phyloP scores from a whole-genome alignment of 2,888 invertebrate genomes.

The Pseudolycoriella hygida region DNA sequence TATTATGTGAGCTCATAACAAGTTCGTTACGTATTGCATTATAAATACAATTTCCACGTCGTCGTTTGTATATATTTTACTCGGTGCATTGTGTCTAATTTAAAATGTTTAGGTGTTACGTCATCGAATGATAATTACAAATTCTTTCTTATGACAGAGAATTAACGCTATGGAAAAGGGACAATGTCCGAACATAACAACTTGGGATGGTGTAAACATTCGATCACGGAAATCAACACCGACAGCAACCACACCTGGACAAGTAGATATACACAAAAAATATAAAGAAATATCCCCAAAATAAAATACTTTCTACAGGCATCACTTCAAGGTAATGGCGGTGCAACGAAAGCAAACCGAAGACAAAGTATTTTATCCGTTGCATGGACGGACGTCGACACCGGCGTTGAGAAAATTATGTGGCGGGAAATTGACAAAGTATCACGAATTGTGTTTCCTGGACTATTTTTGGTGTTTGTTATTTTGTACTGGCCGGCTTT shows the following conservation, averaged over 20 bases:
- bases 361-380: conserved; percentile 33
- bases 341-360: conserved; percentile 25
- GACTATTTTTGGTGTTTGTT: conserved; percentile 58
- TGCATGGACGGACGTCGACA: conserved; percentile 46
- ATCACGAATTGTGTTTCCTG: conserved; percentile 59
- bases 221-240: conserved; percentile 38
- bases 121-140: too few species aligned
- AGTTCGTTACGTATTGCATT: too few species aligned
- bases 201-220: conserved; percentile 45
- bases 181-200: conserved; percentile 44
- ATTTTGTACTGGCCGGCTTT: conserved; percentile 65
- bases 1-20: too few species aligned
- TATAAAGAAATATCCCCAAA: too few species aligned
- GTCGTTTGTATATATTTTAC: too few species aligned
- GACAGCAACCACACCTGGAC: conserved; percentile 29
- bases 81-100: too few species aligned
- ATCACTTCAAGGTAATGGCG: conserved; percentile 29
- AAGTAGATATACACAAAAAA: conserved; percentile 18
- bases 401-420: conserved; percentile 52
- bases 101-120: too few species aligned
- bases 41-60: too few species aligned
- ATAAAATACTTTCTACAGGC: conserved; percentile 15
- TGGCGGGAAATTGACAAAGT: conserved; percentile 65
- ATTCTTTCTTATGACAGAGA: conserved; percentile 27
- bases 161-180: conserved; percentile 46